Base-by-base conservation (phyloP, 37 sponge, comb jelly and placozoan species). In the Diacarnus erythraeanus region DNA sequence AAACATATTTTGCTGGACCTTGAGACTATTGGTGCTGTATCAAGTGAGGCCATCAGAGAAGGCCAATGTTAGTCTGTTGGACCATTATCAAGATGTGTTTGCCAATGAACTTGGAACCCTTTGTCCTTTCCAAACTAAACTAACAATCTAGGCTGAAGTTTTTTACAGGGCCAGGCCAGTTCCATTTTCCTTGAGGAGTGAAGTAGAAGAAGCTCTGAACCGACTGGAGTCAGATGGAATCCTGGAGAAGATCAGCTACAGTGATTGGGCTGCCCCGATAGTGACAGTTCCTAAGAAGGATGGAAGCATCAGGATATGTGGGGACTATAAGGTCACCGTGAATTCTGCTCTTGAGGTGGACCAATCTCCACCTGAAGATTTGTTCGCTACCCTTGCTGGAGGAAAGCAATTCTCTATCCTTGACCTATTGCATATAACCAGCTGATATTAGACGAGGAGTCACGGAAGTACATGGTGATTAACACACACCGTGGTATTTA, bases 401-500 rank as follows among this genome's bases (percentile, higher is more conserved):
- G n/a, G n/a, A n/a, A n/a, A n/a, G n/a, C n/a, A n/a, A n/a, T n/a
- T n/a, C n/a, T n/a, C n/a, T n/a, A n/a, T n/a, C n/a, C n/a, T n/a
- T n/a, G n/a, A n/a, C n/a, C n/a, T n/a, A n/a, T n/a, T n/a, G n/a
- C n/a, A n/a, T n/a, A n/a, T n/a, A n/a, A n/a, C n/a, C n/a, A n/a
- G n/a, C n/a, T n/a, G n/a, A n/a, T n/a, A n/a, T n/a, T n/a, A n/a
- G n/a, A n/a, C n/a, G n/a, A n/a, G n/a, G n/a, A n/a, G n/a, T n/a
- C n/a, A n/a, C n/a, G n/a, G n/a, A n/a, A n/a, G n/a, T n/a, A n/a
- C n/a, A n/a, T n/a, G n/a, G n/a, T n/a, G n/a, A n/a, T n/a, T n/a
- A n/a, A n/a, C n/a, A n/a, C 74, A n/a, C 78, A 77, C 61, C 51
- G 42, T 34, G 86, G 78, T 27, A 26, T 85, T 1, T 85, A 33